Evolutionary conservation across 2,888 invertebrate species (phyloP).

Genomic region (Platycheirus albimanus): DNA sequence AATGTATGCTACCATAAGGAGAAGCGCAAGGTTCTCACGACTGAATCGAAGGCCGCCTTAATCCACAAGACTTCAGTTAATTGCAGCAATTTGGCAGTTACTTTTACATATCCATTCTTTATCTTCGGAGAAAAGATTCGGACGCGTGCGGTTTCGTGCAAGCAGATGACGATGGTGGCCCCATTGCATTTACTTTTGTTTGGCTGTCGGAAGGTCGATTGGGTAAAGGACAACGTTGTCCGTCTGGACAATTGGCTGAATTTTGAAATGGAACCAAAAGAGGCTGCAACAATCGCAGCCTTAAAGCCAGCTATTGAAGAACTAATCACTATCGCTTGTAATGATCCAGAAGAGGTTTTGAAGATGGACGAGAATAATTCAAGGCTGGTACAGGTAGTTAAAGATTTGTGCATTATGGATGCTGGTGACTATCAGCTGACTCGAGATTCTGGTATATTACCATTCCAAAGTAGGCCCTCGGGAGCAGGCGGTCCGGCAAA

Average conservation of each 20-base stretch:
- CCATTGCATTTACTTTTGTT: conserved; percentile 96
- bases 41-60: conserved; percentile 96
- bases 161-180: conserved; percentile 97
- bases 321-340: conserved; percentile 90
- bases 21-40: conserved; percentile 97
- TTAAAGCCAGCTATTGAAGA: conserved; percentile 94
- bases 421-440: conserved; percentile 89
- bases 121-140: conserved; percentile 99
- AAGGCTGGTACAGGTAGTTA: conserved; percentile 87
- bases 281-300: conserved; percentile 92
- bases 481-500: conserved; percentile 75
- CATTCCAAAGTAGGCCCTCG: conserved; percentile 78
- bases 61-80: conserved; percentile 99
- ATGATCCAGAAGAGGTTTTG: conserved; percentile 90
- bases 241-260: conserved; percentile 97
- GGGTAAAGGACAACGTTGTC: conserved; percentile 86
- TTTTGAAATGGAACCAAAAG: conserved; percentile 90
- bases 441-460: conserved; percentile 83
- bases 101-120: conserved; percentile 96
- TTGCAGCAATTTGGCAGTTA: conserved; percentile 91
- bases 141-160: conserved; percentile 97
- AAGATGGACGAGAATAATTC: conserved; percentile 81
- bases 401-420: conserved; percentile 89
- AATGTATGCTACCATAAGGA: conserved; percentile 98
- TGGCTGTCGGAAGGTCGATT: conserved; percentile 89